Evolutionary conservation across 2,113 vertebrate genomes (phyloP).

Genomic region (Vicugna pacos): DNA sequence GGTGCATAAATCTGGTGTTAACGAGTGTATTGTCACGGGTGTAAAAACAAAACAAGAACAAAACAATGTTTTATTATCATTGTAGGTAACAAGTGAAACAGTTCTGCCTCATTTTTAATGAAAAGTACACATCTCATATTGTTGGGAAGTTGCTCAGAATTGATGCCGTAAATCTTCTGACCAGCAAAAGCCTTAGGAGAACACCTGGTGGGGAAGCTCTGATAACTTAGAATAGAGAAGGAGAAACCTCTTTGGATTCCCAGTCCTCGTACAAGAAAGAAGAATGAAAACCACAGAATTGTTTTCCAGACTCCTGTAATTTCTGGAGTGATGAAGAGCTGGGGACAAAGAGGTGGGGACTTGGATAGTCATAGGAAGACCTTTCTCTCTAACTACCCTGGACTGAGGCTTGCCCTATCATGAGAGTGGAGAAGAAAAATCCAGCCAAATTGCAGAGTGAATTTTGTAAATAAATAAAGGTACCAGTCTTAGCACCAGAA

Average conservation of each 20-base stretch:
- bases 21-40: neutral
- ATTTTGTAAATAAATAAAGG: neutral
- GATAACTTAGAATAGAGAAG: neutral
- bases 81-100: neutral
- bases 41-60: neutral
- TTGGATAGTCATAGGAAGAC: fast-evolving
- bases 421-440: neutral
- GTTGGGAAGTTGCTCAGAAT: neutral
- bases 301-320: neutral
- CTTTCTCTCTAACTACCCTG: too few species aligned
- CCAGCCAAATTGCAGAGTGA: neutral
- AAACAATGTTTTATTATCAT: neutral
- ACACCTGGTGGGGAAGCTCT: neutral
- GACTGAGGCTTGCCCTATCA: fast-evolving
- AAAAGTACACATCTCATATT: neutral
- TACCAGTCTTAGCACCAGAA: too few species aligned
- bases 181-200: neutral
- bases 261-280: neutral
- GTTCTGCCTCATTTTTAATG: neutral
- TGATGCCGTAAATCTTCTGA: neutral
- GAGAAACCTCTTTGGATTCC: neutral
- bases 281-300: neutral
- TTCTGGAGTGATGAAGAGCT: too few species aligned
- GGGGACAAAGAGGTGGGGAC: fast-evolving
- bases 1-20: neutral